phyloP scores from a whole-genome alignment of 2,797 vertebrate species.

The Gouania willdenowi region DNA sequence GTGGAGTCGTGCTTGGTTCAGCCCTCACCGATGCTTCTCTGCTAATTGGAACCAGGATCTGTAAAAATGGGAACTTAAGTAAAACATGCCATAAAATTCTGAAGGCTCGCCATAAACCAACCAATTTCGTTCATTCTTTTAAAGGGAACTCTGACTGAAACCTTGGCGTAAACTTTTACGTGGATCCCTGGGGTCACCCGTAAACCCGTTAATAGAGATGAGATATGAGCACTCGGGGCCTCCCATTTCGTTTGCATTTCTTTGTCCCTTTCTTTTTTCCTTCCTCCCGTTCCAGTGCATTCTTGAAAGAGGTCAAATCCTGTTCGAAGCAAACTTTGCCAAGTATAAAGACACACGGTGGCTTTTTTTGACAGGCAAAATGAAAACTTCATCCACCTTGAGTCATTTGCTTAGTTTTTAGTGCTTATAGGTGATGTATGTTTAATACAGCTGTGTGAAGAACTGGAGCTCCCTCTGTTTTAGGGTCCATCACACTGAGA shows the following conservation, averaged over 20 bases:
- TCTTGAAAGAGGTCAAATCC: slow-evolving; percentile 75
- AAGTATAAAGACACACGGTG: too few species aligned
- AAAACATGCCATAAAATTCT: slow-evolving; percentile 86
- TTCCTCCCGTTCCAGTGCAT: slow-evolving; percentile 60
- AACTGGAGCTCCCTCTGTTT: slow-evolving; percentile 64
- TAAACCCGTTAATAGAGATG: slow-evolving; percentile 87
- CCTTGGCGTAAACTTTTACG: slow-evolving; percentile 82
- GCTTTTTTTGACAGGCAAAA: too few species aligned
- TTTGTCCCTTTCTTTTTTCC: slow-evolving; percentile 23
- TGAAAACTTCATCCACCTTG: slow-evolving; percentile 26
- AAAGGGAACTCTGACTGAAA: slow-evolving; percentile 79
- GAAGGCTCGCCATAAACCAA: slow-evolving; percentile 83
- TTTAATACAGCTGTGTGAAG: slow-evolving; percentile 33
- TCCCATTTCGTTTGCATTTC: slow-evolving; percentile 79
- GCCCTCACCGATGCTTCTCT: slow-evolving; percentile 61
- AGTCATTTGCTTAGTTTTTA: slow-evolving; percentile 13
- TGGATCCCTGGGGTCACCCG: slow-evolving; percentile 82
- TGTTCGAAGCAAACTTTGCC: slow-evolving; percentile 53
- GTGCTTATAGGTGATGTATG: slow-evolving; percentile 5
- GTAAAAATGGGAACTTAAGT: slow-evolving; percentile 84
- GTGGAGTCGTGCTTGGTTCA: slow-evolving; percentile 61
- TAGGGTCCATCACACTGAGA: slow-evolving; percentile 43
- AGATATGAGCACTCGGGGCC: slow-evolving; percentile 81
- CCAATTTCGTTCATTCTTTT: slow-evolving; percentile 84
- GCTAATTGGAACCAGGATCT: slow-evolving; percentile 86